Conservation (phyloP, 2,888 invertebrate genomes). For the Geophilus truncorum region DNA sequence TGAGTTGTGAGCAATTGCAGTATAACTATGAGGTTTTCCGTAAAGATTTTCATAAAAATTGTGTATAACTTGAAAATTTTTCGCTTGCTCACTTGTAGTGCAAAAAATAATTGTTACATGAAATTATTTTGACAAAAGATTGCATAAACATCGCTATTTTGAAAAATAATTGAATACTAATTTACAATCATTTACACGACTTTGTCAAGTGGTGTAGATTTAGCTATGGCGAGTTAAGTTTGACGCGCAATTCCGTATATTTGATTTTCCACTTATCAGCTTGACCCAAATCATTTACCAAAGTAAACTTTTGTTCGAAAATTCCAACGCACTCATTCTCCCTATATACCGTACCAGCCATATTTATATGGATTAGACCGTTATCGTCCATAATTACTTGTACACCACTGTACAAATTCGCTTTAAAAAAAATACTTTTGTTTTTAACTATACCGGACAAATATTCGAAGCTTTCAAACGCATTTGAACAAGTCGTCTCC, state of each 20-base stretch:
- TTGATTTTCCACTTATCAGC: slow-evolving; percentile 66
- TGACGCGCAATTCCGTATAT: slow-evolving; percentile 53
- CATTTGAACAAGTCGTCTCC: neutral
- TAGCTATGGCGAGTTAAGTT: neutral
- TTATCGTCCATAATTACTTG: slow-evolving; percentile 58
- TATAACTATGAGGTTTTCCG: too few species aligned
- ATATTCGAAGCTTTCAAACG: slow-evolving; percentile 10
- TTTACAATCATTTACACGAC: too few species aligned
- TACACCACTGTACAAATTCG: slow-evolving; percentile 52
- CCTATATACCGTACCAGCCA: slow-evolving; percentile 61
- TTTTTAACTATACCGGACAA: slow-evolving; percentile 29
- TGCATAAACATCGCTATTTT: too few species aligned
- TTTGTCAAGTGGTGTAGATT: too few species aligned
- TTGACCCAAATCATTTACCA: slow-evolving; percentile 58
- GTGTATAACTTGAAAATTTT: too few species aligned
- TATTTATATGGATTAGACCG: slow-evolving; percentile 58
- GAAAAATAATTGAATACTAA: too few species aligned
- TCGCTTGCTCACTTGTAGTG: too few species aligned
- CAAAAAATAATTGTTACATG: too few species aligned
- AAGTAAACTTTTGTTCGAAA: slow-evolving; percentile 62
- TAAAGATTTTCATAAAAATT: too few species aligned
- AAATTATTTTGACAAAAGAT: too few species aligned
- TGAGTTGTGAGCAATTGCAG: too few species aligned
- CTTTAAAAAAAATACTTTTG: slow-evolving; percentile 33
- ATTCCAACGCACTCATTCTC: slow-evolving; percentile 55